These are phyloP conservation scores for Gnatocerus cornutus DNA, from an alignment of 2,888 invertebrate genomes.

Conservation along the genomic window DNA sequence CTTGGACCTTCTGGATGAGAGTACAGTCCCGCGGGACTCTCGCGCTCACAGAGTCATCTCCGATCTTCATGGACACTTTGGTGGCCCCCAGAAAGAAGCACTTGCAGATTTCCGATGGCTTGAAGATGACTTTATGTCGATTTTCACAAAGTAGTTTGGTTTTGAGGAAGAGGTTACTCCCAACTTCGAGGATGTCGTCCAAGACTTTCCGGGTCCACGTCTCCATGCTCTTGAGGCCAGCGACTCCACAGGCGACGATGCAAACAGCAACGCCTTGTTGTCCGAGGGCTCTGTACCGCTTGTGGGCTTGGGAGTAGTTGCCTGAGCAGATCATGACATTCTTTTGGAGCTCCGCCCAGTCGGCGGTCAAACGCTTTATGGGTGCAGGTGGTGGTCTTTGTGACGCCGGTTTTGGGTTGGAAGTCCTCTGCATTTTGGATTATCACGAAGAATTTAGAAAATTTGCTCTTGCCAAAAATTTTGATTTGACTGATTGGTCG, in stretches of 20 bases:
- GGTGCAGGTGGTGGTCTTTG: neutral
- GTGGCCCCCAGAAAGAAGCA: slow-evolving; percentile 61
- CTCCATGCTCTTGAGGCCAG: slow-evolving; percentile 74
- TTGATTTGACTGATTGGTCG: slow-evolving; percentile 13
- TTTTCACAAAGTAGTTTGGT: slow-evolving; percentile 59
- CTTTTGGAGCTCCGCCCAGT: slow-evolving; percentile 56
- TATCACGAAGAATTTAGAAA: slow-evolving; percentile 28
- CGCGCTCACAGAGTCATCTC: slow-evolving; percentile 53
- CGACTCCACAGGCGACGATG: slow-evolving; percentile 74
- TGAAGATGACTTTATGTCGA: slow-evolving; percentile 55
- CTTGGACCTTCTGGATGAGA: slow-evolving; percentile 45
- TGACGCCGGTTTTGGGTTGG: slow-evolving; percentile 27
- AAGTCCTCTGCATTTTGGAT: slow-evolving; percentile 38
- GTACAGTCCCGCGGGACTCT: slow-evolving; percentile 47
- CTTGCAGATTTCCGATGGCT: slow-evolving; percentile 60
- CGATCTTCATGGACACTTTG: slow-evolving; percentile 62
- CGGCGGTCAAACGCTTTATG: slow-evolving; percentile 51
- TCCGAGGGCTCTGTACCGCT: slow-evolving; percentile 63
- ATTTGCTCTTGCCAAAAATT: slow-evolving; percentile 22
- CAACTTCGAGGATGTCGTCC: slow-evolving; percentile 74
- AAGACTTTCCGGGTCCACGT: slow-evolving; percentile 76
- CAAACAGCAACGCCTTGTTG: slow-evolving; percentile 73
- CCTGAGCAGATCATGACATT: slow-evolving; percentile 60
- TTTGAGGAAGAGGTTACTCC: slow-evolving; percentile 72
- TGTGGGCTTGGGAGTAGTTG: slow-evolving; percentile 62